phyloP scores from a whole-genome alignment of 1,140 invertebrate genomes.

The Portunus trituberculatus region DNA sequence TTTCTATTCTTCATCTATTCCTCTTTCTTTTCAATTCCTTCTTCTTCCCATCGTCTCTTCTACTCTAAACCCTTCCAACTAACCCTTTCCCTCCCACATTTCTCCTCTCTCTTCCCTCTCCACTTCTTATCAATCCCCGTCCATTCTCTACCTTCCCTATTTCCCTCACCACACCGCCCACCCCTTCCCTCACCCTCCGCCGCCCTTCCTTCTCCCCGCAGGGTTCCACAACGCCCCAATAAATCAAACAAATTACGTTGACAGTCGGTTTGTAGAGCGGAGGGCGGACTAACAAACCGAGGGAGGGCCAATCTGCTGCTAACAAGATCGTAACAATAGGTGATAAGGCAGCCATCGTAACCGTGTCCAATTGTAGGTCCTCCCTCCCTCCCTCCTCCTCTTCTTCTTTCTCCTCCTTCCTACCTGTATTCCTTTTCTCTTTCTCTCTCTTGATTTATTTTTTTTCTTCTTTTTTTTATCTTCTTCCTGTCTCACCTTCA shows the following conservation, averaged over 20 bases:
- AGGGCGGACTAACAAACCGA: conserved; percentile 46
- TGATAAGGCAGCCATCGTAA: background rate
- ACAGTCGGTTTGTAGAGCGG: conserved; percentile 36
- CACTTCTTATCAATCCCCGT: background rate
- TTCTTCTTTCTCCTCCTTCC: background rate
- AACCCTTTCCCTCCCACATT: background rate
- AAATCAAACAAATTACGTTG: conserved; percentile 44
- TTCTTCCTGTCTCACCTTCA: background rate
- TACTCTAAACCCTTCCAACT: background rate
- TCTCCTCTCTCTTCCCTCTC: background rate
- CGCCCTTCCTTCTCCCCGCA: background rate
- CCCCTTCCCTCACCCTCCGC: background rate
- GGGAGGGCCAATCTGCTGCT: conserved; percentile 19
- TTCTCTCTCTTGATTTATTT: background rate
- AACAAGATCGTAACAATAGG: conserved; percentile 57
- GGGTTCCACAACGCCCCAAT: background rate
- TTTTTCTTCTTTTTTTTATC: background rate
- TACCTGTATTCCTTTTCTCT: background rate
- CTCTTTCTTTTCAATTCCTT: background rate
- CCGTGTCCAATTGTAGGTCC: conserved; percentile 23
- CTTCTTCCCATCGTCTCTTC: background rate
- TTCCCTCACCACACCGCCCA: background rate
- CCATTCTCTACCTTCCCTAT: background rate
- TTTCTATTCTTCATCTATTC: background rate
- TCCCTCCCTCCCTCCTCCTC: background rate